Evolutionary conservation across 92 coral and sea anemone species (phyloP), one percentile per base, ranked within the genome.

Genomic region (Hydrozoanthus gracilis): DNA sequence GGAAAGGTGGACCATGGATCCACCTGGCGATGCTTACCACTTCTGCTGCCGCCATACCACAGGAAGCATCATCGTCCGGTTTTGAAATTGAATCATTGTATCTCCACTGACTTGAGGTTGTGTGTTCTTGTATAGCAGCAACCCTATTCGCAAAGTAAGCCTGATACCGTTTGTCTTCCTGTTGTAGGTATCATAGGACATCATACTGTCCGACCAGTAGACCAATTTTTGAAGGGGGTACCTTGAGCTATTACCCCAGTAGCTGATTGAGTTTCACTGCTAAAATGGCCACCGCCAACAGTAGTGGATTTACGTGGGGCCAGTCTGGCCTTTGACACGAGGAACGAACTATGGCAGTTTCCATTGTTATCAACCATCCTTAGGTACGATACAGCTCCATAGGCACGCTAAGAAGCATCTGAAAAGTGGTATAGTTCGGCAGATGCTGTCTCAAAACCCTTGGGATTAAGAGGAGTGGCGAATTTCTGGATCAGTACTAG

Each of bases 171-270:
- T 80, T 88, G 91, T 69, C 82, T 55, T 82, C 71, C 74, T 82
- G 82, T 56, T 73, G 88, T 62, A 88, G 87, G 75, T 88, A 83
- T 82, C 88, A 82, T 20, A 88, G 76, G 82, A 88, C 91, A 82
- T 82, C 76, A 82, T 88, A 47, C 83, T 80, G 88, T 88, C 91
- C 17, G 91, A 83, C 91, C 91, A 88, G 56, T 69, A 88, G 65
- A 88, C 91, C 5, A 83, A 72, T 73, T 74, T 82, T 13, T 83
- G 74, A 54, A 88, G 87, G 71, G 82, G 88, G n/a, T 74, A 88
- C 68, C 71, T 88, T 61, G 8, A 83, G 87, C 89, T 88, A 88
- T 11, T 55, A 73, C 86, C 35, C 73, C 82, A 88, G 13, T 62
- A 88, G 49, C 88, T 82, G 51, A 49, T 88, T 74, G 16, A 83